Evolutionary conservation across 2,888 invertebrate species (phyloP), one percentile per base, ranked within the genome.

Genomic region (Orgyia antiqua): DNA sequence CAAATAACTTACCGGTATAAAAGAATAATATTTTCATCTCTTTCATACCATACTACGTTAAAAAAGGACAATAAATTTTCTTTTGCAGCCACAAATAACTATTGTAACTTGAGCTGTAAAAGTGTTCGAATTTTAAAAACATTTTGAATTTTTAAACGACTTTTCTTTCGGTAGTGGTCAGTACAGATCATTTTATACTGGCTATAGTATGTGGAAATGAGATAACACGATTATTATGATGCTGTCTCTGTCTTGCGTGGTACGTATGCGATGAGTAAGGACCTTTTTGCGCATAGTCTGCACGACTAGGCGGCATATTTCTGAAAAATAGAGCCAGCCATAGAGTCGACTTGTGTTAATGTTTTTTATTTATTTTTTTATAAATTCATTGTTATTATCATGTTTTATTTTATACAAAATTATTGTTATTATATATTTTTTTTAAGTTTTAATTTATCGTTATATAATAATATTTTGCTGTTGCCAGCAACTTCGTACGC

Each of bases 251-350:
- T 82, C 63, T 40, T 33, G 45, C 77, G 48, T 58, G 75, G 74
- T 65, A 72, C 77, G 82, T 79, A 80, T 79, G 79, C 72, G 80
- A 73, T 73, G 71, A 75, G 75, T 73, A 68, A 70, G 65, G 74
- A 69, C 78, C 82, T 86, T 86, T 86, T 84, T 84, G 84, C 78
- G 74, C 68, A 69, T 75, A 73, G 84, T 84, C 86, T 84, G 82
- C 74, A 58, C 69, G 74, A 73, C 79, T 80, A 82, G 82, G 74
- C 80, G 76, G 83, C 82, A 84, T 78, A 84, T 82, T 82, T 83
- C 69, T 64, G 58, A 35, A 33, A 68, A 42, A 67, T 57, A 74
- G 1, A 5, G 54, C 45, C 8, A 13, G 18, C 1, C 0, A 4
- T 54, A 33, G 78, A 82, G 76, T 18, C n/a, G n/a, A n/a, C n/a